Evolutionary conservation across 1,140 invertebrate species (phyloP).

Genomic region (Batillaria attramentaria): DNA sequence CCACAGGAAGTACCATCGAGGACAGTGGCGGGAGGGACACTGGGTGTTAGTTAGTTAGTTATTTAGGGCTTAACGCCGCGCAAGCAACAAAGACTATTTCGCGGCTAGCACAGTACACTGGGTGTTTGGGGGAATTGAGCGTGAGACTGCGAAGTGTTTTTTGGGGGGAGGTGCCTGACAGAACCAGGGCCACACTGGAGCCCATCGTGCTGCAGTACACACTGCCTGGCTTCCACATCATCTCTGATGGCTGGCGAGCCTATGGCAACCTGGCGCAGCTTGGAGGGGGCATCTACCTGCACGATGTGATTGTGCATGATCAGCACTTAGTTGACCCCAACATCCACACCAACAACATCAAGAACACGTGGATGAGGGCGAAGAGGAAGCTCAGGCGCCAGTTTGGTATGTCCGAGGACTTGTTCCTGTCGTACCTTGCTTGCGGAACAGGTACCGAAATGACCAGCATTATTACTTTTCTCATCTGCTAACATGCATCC

Average conservation of each 20-base stretch:
- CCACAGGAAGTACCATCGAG: slow-evolving; percentile 45
- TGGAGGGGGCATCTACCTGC: slow-evolving; percentile 24
- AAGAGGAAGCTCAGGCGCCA: slow-evolving; percentile 32
- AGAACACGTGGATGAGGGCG: slow-evolving; percentile 35
- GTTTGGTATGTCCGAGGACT: slow-evolving; percentile 19
- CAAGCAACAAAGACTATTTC: too few relatives aligned
- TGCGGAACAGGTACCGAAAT: slow-evolving; percentile 11
- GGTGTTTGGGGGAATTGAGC: slow-evolving; percentile 45
- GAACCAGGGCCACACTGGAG: slow-evolving; percentile 29
- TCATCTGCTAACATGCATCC: slow-evolving; percentile 5
- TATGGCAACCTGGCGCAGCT: slow-evolving; percentile 26
- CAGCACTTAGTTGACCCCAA: slow-evolving; percentile 30
- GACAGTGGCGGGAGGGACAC: slow-evolving; percentile 33
- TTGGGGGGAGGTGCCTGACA: slow-evolving; percentile 31
- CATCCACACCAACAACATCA: slow-evolving; percentile 31
- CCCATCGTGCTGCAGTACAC: slow-evolving; percentile 34
- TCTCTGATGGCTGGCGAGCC: slow-evolving; percentile 40
- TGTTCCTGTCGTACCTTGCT: slow-evolving; percentile 31
- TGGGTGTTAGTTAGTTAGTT: too few relatives aligned
- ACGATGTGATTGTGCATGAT: slow-evolving; percentile 29
- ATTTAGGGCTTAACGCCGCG: too few relatives aligned
- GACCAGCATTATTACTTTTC: neutral
- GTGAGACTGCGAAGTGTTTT: slow-evolving; percentile 22
- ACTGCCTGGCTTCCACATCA: slow-evolving; percentile 35
- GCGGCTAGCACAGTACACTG: too few relatives aligned